Evolutionary conservation across 2,113 vertebrate species (phyloP).

Genomic region (Phalacrocorax brasilianus): DNA sequence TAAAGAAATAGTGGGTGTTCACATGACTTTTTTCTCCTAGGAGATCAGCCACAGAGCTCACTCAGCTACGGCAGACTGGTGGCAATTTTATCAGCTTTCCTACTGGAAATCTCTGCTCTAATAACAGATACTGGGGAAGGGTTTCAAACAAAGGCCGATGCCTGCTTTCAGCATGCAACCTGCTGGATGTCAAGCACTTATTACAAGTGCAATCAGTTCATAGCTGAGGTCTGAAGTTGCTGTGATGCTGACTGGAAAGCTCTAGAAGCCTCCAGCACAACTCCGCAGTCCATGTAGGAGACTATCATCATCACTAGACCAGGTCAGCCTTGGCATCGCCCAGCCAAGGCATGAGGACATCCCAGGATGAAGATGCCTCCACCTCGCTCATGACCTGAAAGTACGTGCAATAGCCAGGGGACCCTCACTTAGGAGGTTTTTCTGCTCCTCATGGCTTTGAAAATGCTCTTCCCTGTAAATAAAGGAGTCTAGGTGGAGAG

Average conservation of each 20-base stretch:
- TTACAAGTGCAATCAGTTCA: neutral
- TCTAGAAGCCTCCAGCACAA: neutral
- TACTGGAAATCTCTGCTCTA: neutral
- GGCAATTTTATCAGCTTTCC: neutral
- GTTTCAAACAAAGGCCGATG: neutral
- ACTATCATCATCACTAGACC: neutral
- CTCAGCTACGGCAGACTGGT: neutral
- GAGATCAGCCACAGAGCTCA: neutral
- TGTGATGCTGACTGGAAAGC: neutral
- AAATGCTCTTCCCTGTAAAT: neutral
- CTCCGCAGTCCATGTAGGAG: neutral
- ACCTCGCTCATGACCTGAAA: neutral
- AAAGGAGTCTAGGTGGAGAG: neutral
- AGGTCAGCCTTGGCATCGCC: neutral
- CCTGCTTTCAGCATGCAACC: neutral
- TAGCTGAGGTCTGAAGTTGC: neutral
- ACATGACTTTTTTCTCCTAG: neutral
- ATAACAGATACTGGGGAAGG: neutral
- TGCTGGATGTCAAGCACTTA: neutral
- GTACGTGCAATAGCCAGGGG: neutral
- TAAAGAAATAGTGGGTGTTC: neutral
- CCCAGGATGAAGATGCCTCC: neutral
- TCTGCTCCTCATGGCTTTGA: neutral
- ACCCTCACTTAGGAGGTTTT: neutral
- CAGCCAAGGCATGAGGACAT: neutral